phyloP scores from a whole-genome alignment of 2,797 vertebrate genomes.

The Microctenopoma steveboyesi region DNA sequence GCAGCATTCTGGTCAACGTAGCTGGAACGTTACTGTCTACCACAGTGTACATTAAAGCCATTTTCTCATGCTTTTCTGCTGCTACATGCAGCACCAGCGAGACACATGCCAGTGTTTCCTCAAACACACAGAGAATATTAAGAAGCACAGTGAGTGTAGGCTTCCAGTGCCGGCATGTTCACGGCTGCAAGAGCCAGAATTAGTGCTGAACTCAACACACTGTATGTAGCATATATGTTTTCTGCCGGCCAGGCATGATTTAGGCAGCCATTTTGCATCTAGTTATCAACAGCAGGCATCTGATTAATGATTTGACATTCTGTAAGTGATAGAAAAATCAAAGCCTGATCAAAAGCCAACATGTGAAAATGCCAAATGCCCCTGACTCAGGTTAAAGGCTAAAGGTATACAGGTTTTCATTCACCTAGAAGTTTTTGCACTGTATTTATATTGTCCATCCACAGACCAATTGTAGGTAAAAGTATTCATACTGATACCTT shows the following conservation, averaged over 20 bases:
- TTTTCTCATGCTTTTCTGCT: conserved; percentile 19
- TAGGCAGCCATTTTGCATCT: background rate
- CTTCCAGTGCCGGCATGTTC: conserved; percentile 27
- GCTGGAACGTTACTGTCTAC: conserved; percentile 42
- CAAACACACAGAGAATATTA: conserved; percentile 21
- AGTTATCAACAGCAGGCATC: background rate
- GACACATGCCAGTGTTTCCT: conserved; percentile 38
- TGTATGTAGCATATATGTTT: conserved; percentile 23
- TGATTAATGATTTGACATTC: background rate
- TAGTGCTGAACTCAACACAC: conserved; percentile 29
- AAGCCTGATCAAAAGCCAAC: background rate
- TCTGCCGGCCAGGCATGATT: background rate
- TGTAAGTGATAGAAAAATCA: background rate
- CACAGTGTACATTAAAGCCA: conserved; percentile 25
- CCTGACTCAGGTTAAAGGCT: too few relatives aligned
- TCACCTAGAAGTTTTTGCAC: too few relatives aligned
- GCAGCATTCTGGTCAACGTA: conserved; percentile 58
- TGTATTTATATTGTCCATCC: too few relatives aligned
- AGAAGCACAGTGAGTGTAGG: conserved; percentile 21
- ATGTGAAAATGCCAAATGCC: background rate
- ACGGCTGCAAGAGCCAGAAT: conserved; percentile 35
- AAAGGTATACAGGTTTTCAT: too few relatives aligned
- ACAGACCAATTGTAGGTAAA: too few relatives aligned
- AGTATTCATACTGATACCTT: background rate
- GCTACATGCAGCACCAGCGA: conserved; percentile 9